Conservation (phyloP, 2,888 invertebrate species). For the Eupithecia tripunctaria region DNA sequence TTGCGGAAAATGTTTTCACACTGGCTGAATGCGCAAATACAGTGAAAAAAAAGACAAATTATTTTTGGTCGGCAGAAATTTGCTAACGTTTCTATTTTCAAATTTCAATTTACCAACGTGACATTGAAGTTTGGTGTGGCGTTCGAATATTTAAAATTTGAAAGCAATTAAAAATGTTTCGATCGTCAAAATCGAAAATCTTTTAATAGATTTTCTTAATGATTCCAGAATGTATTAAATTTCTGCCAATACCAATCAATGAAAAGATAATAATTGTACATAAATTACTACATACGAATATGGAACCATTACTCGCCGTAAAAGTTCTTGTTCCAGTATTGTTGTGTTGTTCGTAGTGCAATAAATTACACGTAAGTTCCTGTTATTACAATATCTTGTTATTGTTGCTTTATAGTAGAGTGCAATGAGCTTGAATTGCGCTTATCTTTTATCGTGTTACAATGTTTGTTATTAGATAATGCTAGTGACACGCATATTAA, state of each 20-base stretch:
- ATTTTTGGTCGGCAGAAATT: slow-evolving; percentile 26
- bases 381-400: slow-evolving; percentile 33
- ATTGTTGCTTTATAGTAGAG: slow-evolving; percentile 34
- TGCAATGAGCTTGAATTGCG: slow-evolving; percentile 54
- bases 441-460: slow-evolving; percentile 71
- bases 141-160: slow-evolving; percentile 22
- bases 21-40: slow-evolving; percentile 34
- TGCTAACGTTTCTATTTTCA: slow-evolving; percentile 30
- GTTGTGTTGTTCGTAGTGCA: slow-evolving; percentile 17
- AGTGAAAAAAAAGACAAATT: slow-evolving; percentile 25
- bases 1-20: slow-evolving; percentile 46
- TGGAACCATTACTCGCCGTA: background rate
- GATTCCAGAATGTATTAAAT: background rate
- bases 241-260: background rate
- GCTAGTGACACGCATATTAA: slow-evolving; percentile 53
- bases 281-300: background rate
- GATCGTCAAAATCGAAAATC: background rate
- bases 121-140: background rate
- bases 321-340: slow-evolving; percentile 28
- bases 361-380: slow-evolving; percentile 28
- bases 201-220: background rate
- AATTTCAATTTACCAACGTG: slow-evolving; percentile 20
- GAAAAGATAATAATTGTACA: background rate
- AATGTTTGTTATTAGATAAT: slow-evolving; percentile 46
- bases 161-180: slow-evolving; percentile 10